Percentiles rank a stretch among this genome's conserved stretches.
Evolutionary conservation across 2,888 invertebrate genomes (phyloP).

Genomic region (Ellobium chinense): DNA sequence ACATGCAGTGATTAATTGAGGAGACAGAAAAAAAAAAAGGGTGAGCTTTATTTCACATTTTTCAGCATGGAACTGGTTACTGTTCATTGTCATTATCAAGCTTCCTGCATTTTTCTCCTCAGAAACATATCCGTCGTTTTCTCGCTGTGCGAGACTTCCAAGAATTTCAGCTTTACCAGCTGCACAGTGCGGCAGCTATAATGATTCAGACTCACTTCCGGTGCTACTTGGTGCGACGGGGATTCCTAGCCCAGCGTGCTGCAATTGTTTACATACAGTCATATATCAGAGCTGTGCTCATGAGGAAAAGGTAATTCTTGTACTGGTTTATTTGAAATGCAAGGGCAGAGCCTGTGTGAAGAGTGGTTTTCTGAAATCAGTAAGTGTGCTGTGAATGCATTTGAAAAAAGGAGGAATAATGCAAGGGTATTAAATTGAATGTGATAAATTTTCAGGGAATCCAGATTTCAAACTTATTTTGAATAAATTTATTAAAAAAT

Average conservation of each 20-base stretch:
- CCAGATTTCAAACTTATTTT: too few relatives aligned
- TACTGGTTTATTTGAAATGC: slow-evolving; percentile 27
- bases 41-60: too few relatives aligned
- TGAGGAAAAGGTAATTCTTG: slow-evolving; percentile 81
- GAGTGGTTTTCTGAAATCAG: too few relatives aligned
- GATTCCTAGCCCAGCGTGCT: slow-evolving; percentile 84
- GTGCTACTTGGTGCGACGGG: slow-evolving; percentile 84
- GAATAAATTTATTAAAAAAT: too few relatives aligned
- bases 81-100: not conserved
- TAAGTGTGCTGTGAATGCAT: too few relatives aligned
- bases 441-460: too few relatives aligned
- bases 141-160: slow-evolving; percentile 61
- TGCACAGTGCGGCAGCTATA: slow-evolving; percentile 78
- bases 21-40: too few relatives aligned
- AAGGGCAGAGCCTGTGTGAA: too few relatives aligned
- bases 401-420: too few relatives aligned
- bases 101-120: not conserved
- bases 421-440: too few relatives aligned
- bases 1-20: too few relatives aligned
- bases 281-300: slow-evolving; percentile 87
- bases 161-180: slow-evolving; percentile 72
- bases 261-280: slow-evolving; percentile 81
- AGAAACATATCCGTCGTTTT: slow-evolving; percentile 53
- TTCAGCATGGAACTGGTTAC: too few relatives aligned
- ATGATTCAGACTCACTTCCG: slow-evolving; percentile 91